Base-by-base conservation (phyloP, 1,140 invertebrate species). In the Coenobita brevimanus region DNA sequence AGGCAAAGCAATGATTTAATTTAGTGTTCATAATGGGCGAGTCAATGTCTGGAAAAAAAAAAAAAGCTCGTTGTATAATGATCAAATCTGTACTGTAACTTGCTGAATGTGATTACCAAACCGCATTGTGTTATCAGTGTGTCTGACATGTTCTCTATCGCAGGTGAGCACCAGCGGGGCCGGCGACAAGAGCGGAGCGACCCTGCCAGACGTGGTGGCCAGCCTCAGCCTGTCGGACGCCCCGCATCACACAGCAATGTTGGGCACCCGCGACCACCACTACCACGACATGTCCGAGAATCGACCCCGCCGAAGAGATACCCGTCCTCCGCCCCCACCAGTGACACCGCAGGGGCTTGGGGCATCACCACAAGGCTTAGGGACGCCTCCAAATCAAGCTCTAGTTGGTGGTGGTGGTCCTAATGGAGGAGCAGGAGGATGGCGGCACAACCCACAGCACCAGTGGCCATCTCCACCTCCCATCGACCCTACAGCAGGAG, bases 341-440 rank as follows among this genome's bases (percentile, higher is more conserved):
- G 64, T 87, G 27, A 87, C 75, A 15, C 85, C 85, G 15, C 85
- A 87, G 33, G 85, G 85, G 13, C 85, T 87, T n/a, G 85, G 85
- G 1, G 85, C 78, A 30, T 62, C 38, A 24, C 85, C 85, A 4
- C 85, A 87, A 46, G 85, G 85, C 27, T 67, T 87, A 43, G 85
- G 85, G 1, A 64, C 85, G 17, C 62, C 76, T 2, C 76, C 85
- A 3, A 60, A 27, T 33, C 82, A 60, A 54, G 36, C 76, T 36
- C 80, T 81, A 43, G 67, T 67, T 24, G 36, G 46, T 33, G 84
- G 82, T 67, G 95, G 95, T 3, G 96, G 96, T 90, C 96, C 96
- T 80, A 94, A 94, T 33, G 96, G 96, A 2, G 96, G 96, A 71
- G 92, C 96, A 73, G 96, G 97, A 91, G 96, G 96, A 1, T 94